Base-by-base conservation (phyloP, 92 coral and sea anemone species). In the Chrysogorgia sp. region DNA sequence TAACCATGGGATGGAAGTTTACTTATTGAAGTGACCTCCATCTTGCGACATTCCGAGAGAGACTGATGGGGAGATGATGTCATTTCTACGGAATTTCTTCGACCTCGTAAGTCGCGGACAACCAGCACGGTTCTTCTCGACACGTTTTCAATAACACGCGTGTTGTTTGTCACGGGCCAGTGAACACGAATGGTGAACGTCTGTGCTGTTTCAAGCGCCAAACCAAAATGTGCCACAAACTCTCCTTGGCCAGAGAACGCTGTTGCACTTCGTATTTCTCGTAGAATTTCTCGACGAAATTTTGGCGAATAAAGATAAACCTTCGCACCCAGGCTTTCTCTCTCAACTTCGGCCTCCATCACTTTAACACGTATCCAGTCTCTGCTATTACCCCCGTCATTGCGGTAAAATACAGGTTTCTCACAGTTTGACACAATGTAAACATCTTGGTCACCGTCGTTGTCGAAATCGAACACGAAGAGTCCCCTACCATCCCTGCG, bases 111-210 rank as follows among this genome's bases (percentile, higher is more conserved):
- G 43, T 96, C 99, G 31, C 92, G 96, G 0, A 92, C 96, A 1
- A 88, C 87, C 32, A 96, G 34, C 29, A 87, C 63, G 40, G 93
- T 75, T 78, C 99, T 82, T 35, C 99, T 85, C 19, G 90, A 85
- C 43, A 96, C 99, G 77, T 89, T 83, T 37, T 91, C 75, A 37
- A 96, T 90, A 58, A 96, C 84, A 48, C 99, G 88, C 19, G 99
- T 96, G 75, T 91, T 96, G 90, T 96, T 96, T 14, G 96, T 96
- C 25, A 82, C 91, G 15, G 99, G 99, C 99, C 99, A 96, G 75
- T 87, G 70, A 20, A 96, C 88, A 2, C 99, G 90, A 33, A 96
- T 58, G 33, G 85, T 87, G 43, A 96, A 96, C 41, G 85, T 79
- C 52, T 84, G 85, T 7, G 86, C 96, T 57, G 88, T 86, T 74